phyloP scores from a whole-genome alignment of 2,113 vertebrate species.

The Podarcis muralis region DNA sequence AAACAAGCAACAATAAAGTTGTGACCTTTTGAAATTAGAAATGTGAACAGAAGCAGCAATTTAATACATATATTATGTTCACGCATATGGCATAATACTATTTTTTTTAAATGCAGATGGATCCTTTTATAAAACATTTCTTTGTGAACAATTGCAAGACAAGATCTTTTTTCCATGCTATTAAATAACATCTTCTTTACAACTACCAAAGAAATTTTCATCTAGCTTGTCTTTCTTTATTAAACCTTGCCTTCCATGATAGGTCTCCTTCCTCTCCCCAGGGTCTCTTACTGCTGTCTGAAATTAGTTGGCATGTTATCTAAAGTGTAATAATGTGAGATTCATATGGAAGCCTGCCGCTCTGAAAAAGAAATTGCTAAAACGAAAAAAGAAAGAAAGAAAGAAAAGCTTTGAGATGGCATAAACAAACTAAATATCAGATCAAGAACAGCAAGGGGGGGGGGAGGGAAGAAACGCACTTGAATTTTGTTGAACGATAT shows the following conservation, averaged over 20 bases:
- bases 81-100: background rate
- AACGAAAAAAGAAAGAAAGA: background rate
- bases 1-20: background rate
- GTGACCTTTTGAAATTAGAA: background rate
- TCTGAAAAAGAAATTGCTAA: background rate
- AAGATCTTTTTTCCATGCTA: background rate
- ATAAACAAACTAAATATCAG: constrained; percentile 4
- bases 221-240: constrained; percentile 3
- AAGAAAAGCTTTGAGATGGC: background rate
- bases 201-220: background rate
- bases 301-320: constrained; percentile 7
- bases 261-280: background rate
- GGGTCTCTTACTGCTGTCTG: background rate
- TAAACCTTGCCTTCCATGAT: background rate
- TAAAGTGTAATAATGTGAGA: background rate
- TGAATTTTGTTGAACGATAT: background rate
- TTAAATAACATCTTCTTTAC: background rate
- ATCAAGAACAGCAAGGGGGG: background rate
- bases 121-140: background rate
- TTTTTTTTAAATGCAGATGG: background rate
- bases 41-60: background rate
- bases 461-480: no score
- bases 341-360: background rate
- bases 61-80: background rate
- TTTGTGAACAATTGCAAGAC: background rate